phyloP scores from a whole-genome alignment of 2,888 invertebrate species.

The Epistrophella euchroma region DNA sequence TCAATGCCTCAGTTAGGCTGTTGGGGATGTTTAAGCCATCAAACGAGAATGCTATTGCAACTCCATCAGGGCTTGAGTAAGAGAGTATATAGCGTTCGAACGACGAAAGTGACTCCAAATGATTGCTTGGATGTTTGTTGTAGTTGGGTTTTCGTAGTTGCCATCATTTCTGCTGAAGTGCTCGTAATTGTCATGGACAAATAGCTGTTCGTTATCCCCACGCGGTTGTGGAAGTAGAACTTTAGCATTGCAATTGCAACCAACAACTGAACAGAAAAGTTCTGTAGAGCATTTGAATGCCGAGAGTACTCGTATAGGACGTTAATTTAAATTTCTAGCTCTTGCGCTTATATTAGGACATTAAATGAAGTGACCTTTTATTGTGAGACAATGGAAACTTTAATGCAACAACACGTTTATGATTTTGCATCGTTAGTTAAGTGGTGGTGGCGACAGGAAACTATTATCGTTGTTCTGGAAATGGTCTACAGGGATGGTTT shows the following conservation, averaged over 20 bases:
- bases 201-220: constrained; percentile 41
- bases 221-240: constrained; percentile 19
- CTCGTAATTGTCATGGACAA: constrained; percentile 71
- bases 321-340: constrained; percentile 63
- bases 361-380: constrained; percentile 38
- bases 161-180: constrained; percentile 67
- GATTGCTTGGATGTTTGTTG: constrained; percentile 9
- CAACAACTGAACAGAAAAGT: constrained; percentile 42
- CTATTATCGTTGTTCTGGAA: constrained; percentile 29
- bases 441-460: constrained; percentile 58
- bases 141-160: constrained; percentile 50
- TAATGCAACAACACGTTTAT: constrained; percentile 29
- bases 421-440: constrained; percentile 52
- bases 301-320: constrained; percentile 6
- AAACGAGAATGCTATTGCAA: constrained; percentile 2
- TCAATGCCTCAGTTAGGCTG: constrained; percentile 1
- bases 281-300: constrained; percentile 46
- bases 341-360: constrained; percentile 16
- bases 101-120: neutral
- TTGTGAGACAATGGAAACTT: constrained; percentile 17
- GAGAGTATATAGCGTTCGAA: neutral
- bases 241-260: constrained; percentile 30
- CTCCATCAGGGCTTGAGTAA: neutral
- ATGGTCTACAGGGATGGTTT: constrained; percentile 2
- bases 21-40: constrained; percentile 18